Evolutionary conservation across 2,888 invertebrate species (phyloP), one percentile per base, ranked within the genome.

Genomic region (Scelioninae gen. 1): DNA sequence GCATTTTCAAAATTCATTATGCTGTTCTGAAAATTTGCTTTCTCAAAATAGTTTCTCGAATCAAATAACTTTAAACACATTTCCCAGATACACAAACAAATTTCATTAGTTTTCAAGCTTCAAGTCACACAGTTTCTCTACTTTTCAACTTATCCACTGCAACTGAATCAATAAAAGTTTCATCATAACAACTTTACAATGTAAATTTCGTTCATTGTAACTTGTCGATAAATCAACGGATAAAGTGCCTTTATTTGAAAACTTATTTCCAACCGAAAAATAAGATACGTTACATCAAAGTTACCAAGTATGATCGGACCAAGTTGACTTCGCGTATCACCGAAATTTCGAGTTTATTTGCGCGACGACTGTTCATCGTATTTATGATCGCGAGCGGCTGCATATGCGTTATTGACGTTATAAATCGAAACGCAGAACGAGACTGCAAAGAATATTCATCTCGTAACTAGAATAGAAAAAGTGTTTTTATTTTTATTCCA

Each of bases 271-370:
- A 43, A 66, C 58, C 49, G 16, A 55, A 58, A 58, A 66, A 49
- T 58, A 56, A 66, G 66, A 75, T 63, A 60, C 45, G 38, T 62
- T 43, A 51, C 45, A 38, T 56, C 65, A 34, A 76, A 63, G 60
- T 66, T 68, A 29, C 9, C 40, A 60, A 77, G 47, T 75, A 63
- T 55, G 74, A 63, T 55, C 74, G 45, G 53, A 63, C 63, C 65
- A 65, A 65, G 65, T 75, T 75, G 63, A 45, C 55, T 32, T 53
- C 29, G 38, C 55, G 34, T 45, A 56, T 65, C 74, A 65, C 56
- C 56, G 40, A 65, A 75, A 75, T 75, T 75, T 40, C 49, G 47
- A 65, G 45, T 74, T 74, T 74, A 74, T 74, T 62, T 38, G 55
- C 65, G 53, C 47, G 74, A 65, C 65, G 75, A 74, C 34, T 47